Conservation (phyloP, 2,888 invertebrate species). For the Altica lythri region DNA sequence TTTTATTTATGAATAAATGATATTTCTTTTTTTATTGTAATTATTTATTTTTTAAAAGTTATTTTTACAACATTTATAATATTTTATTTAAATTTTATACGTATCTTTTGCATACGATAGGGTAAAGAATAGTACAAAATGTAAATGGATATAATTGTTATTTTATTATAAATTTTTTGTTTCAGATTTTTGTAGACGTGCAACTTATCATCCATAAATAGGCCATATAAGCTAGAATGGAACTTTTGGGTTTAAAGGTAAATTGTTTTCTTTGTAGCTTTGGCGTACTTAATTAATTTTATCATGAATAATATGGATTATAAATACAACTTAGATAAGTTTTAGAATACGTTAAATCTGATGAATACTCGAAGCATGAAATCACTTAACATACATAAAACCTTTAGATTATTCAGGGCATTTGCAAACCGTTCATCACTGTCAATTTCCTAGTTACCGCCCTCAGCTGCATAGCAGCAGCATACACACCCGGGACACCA, state of each 20-base stretch:
- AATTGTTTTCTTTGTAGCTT: background rate
- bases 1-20: too few species aligned
- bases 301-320: background rate
- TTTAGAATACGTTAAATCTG: background rate
- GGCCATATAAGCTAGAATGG: conserved; percentile 17
- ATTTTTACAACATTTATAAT: too few species aligned
- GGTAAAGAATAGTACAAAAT: too few species aligned
- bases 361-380: background rate
- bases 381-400: conserved; percentile 7
- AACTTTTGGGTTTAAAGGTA: conserved; percentile 18
- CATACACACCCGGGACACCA: background rate
- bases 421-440: conserved; percentile 15
- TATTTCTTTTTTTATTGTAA: too few species aligned
- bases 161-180: too few species aligned
- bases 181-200: conserved; percentile 8
- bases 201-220: conserved; percentile 7
- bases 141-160: too few species aligned
- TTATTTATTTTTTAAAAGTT: too few species aligned
- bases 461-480: conserved; percentile 9
- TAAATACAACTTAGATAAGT: background rate
- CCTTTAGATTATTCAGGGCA: background rate
- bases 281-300: background rate
- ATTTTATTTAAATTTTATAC: too few species aligned
- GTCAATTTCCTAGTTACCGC: conserved; percentile 12
- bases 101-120: too few species aligned